Base-by-base conservation (phyloP, 2,113 vertebrate genomes). In the Archilochus colubris region DNA sequence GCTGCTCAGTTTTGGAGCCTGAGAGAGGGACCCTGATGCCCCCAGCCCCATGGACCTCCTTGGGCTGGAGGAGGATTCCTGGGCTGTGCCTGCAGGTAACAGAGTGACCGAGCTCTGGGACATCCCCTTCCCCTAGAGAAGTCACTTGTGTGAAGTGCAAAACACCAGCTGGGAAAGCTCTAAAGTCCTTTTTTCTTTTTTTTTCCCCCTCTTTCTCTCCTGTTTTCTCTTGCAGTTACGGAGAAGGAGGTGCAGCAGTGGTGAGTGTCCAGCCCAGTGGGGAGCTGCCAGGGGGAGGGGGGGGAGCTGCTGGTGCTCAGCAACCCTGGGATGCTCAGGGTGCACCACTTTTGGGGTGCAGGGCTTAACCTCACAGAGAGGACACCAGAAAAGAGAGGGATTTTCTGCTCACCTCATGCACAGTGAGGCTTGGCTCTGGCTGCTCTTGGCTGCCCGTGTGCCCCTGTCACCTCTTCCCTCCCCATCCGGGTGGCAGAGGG, bases 171-270 rank as follows among this genome's bases (percentile, higher is more conserved):
- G 57, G 51, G 38, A 68, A 86, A 64, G 8, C 9, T 9, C 95
- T 97, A n/a, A 96, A 73, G 54, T 38, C 58, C 63, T 43, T 48
- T 64, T 3, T 40, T 4, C 43, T 61, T n/a, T 59, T 31, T 53
- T 38, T 6, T 59, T 54, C 46, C 43, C 48, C 73, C 70, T 89
- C 9, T 54, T 91, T 14, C 22, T 50, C 74, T 96, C 57, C 96
- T 95, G 36, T 89, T 97, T 98, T 98, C 94, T 98, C 93, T 98
- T 97, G 68, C 98, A 99, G 99, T 99, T 96, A 99, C 99, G 0
- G 99, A 99, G 97, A 99, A 99, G 96, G 99, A 99, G 81, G 99
- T 99, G 69, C 99, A 99, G 97, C 99, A 99, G 96, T 99, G 99
- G 99, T 99, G 97, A 99, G 99, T 99, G 44, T 36, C 43, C 12